Conservation (phyloP, 2,797 vertebrate genomes). For the Cryptoblepharus egeriae region DNA sequence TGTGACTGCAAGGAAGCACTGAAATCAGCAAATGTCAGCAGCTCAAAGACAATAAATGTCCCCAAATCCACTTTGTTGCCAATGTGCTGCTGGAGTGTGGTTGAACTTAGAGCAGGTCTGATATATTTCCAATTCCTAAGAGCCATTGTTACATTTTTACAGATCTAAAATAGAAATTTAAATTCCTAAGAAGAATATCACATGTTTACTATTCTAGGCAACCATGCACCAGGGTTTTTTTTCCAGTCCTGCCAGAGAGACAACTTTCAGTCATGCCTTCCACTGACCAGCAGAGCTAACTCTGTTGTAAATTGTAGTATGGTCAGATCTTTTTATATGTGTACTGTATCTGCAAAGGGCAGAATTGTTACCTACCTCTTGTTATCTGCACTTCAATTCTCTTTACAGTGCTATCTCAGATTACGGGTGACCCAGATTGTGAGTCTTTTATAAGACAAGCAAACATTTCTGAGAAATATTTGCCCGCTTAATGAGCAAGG, state of each 20-base stretch:
- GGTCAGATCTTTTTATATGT: too few relatives aligned
- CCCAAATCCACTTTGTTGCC: conserved; percentile 28
- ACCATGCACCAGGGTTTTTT: neutral
- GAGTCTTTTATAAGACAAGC: too few relatives aligned
- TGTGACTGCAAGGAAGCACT: conserved; percentile 21
- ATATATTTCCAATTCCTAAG: conserved; percentile 7
- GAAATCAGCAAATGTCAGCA: conserved; percentile 39
- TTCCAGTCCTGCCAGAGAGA: neutral
- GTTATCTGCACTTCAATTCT: too few relatives aligned
- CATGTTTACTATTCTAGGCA: neutral
- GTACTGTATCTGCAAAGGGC: too few relatives aligned
- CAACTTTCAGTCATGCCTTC: neutral
- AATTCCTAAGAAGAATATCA: neutral
- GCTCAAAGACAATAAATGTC: conserved; percentile 30
- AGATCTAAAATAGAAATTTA: neutral
- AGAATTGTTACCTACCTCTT: too few relatives aligned
- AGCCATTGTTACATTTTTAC: conserved; percentile 1
- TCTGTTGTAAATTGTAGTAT: neutral
- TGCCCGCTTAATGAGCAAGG: too few relatives aligned
- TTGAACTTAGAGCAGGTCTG: conserved; percentile 1
- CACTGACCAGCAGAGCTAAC: neutral
- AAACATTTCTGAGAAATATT: too few relatives aligned
- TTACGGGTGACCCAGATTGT: too few relatives aligned
- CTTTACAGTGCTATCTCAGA: too few relatives aligned
- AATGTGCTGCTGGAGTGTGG: neutral